phyloP scores from a whole-genome alignment of 2,113 vertebrate genomes.

The Onychostruthus taczanowskii region DNA sequence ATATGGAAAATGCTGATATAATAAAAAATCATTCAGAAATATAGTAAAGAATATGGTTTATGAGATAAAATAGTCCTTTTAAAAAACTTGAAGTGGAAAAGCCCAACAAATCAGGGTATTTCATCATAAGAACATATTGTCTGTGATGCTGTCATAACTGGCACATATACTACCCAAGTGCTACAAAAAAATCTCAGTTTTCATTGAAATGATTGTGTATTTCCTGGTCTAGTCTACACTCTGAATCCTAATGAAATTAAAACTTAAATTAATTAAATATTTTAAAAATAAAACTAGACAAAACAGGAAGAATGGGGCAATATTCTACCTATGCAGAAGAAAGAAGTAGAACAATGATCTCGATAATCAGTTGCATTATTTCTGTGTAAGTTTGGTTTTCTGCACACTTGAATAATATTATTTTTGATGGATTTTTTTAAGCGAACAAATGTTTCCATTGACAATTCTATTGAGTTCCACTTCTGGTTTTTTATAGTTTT shows the following conservation, averaged over 20 bases:
- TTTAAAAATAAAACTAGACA: background rate
- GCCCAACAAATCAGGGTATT: background rate
- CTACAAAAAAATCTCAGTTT: background rate
- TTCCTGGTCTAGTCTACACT: background rate
- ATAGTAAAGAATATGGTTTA: background rate
- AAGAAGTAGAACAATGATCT: background rate
- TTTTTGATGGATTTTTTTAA: background rate
- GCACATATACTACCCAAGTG: background rate
- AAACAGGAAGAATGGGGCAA: background rate
- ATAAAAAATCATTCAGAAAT: background rate
- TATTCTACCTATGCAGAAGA: background rate
- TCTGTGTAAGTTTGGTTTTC: background rate
- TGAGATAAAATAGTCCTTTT: background rate
- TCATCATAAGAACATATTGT: background rate
- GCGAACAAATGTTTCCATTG: background rate
- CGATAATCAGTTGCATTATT: background rate
- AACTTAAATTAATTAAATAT: background rate
- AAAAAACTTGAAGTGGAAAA: background rate
- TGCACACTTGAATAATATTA: background rate
- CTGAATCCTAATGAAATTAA: background rate
- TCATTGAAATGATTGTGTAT: background rate
- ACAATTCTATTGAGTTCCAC: background rate
- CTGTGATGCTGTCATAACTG: background rate
- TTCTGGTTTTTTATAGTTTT: background rate
- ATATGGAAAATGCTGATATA: background rate